Percentiles rank a stretch among this genome's conserved stretches.
Evolutionary conservation across 92 coral and sea anemone genomes (phyloP).

Genomic region (Actinernus sp.): DNA sequence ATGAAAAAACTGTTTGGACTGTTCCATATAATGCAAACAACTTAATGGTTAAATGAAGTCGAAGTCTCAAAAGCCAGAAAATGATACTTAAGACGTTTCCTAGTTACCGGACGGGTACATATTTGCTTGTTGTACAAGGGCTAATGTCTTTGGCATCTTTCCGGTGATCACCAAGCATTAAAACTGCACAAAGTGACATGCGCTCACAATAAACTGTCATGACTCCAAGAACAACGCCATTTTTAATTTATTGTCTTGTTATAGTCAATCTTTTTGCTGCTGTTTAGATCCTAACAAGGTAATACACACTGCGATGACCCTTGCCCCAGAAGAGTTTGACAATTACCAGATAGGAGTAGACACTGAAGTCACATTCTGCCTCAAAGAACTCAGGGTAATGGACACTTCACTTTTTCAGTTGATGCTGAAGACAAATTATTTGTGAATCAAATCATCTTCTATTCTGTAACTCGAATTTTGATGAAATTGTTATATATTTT

Average conservation of each 20-base stretch:
- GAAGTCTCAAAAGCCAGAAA: no score
- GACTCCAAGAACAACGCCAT: background rate
- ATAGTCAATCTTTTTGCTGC: background rate
- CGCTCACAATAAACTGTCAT: no score
- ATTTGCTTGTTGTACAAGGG: no score
- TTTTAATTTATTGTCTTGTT: background rate
- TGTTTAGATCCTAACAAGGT: conserved; percentile 84
- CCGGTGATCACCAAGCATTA: no score
- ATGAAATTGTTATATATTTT: no score
- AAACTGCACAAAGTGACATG: background rate
- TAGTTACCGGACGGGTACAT: no score
- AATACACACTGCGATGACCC: conserved; percentile 90
- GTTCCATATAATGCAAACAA: no score
- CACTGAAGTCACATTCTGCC: conserved; percentile 94
- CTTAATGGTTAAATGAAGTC: no score
- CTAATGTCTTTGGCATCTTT: no score
- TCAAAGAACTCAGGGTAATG: conserved; percentile 93
- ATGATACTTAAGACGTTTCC: no score
- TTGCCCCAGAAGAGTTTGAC: conserved; percentile 94
- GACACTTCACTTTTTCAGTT: background rate
- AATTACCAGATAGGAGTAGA: conserved; percentile 99
- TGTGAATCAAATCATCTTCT: background rate
- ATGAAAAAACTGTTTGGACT: no score
- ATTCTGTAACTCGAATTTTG: background rate
- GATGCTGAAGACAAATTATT: background rate